Evolutionary conservation across 2,797 vertebrate genomes (phyloP), one percentile per base, ranked within the genome.

Genomic region (Diplodus puntazzo): DNA sequence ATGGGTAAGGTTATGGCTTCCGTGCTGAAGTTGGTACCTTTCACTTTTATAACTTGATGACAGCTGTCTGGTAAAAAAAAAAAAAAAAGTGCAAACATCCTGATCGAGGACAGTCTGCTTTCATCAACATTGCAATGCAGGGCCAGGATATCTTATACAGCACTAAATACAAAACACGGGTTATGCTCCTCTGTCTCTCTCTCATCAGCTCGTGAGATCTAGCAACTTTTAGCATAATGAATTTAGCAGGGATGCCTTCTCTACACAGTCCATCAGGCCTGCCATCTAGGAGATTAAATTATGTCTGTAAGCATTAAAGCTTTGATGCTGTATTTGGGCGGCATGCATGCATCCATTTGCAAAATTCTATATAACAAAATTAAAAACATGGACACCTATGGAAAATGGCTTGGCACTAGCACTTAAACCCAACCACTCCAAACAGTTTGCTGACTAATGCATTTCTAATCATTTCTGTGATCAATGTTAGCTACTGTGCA

Each of bases 381-480:
- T 94, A 94, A 93, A 92, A 93, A 92, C 90, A 90, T 82, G 89
- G 90, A 94, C 93, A 93, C 93, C 94, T 94, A 93, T 93, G 87
- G 92, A 93, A 94, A 93, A 91, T 78, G 90, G 86, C 90, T 92
- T 88, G 91, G 92, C 92, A 87, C 88, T 61, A 79, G 92, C 92
- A 93, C 92, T 94, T 94, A 92, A 91, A 93, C 67, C 66, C 85
- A 78, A 85, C 79, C 88, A 85, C 90, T 92, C 83, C 89, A 92
- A 93, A 93, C 90, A 90, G 83, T 85, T 87, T 94, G 94, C 94
- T 95, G 93, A 95, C 94, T 93, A 93, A 95, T 95, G 93, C 92
- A 93, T 95, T 93, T 94, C 91, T 93, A 94, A 95, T 94, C 91
- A 93, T 94, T 93, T 92, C 91, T 94, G 90, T 95, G 93, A 94